A percentile compares a stretch with the other conserved stretches of the same genome.
These are phyloP conservation scores for Ornithoptera priamus DNA, from an alignment of 2,888 invertebrate genomes.

Conservation along the genomic window DNA sequence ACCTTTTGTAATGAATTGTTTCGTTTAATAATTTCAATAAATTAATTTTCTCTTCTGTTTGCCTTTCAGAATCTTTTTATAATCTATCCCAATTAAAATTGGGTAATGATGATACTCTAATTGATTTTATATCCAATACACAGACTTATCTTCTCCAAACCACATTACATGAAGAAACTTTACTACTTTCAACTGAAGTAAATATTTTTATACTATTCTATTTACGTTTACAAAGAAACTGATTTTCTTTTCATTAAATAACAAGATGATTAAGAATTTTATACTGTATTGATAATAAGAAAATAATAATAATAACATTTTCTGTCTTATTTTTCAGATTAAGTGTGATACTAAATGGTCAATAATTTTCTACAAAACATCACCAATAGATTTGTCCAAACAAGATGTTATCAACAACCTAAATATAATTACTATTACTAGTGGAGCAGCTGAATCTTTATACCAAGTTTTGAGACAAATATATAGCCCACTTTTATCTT, in stretches of 20 bases:
- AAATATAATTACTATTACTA: conserved; percentile 63
- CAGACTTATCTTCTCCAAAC: conserved; percentile 60
- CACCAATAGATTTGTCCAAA: conserved; percentile 46
- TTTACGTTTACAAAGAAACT: conserved; percentile 2
- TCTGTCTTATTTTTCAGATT: conserved; percentile 49
- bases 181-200: conserved; percentile 40
- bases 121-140: conserved; percentile 65
- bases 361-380: conserved; percentile 69
- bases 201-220: neutral
- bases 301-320: too few relatives aligned
- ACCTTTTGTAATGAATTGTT: neutral
- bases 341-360: conserved; percentile 53
- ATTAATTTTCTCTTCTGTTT: neutral
- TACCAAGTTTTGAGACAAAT: conserved; percentile 69
- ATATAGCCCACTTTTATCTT: conserved; percentile 63
- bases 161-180: conserved; percentile 42
- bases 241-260: neutral
- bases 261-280: neutral
- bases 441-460: conserved; percentile 63
- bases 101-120: conserved; percentile 50
- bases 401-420: conserved; percentile 54
- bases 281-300: neutral
- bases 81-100: conserved; percentile 45
- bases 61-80: conserved; percentile 58
- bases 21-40: neutral